Percentiles rank a stretch among this genome's conserved stretches.
Evolutionary conservation across 2,888 invertebrate species (phyloP).

Genomic region (Pycnomerus fuliginosus): DNA sequence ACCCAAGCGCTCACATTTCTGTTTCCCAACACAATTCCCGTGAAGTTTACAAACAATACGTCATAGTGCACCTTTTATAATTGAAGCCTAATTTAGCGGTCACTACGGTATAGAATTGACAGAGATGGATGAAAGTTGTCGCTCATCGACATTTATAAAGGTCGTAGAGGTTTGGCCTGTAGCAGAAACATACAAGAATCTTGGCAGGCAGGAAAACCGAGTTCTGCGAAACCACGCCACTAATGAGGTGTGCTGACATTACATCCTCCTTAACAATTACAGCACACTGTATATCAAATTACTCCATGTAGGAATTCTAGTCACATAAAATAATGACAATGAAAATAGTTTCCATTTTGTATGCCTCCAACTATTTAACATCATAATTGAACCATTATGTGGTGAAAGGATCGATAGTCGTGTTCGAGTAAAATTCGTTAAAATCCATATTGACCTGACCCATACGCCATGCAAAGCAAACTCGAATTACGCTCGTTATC

Average conservation of each 20-base stretch:
- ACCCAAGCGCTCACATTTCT: constrained; percentile 1
- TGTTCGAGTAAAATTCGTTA: not conserved
- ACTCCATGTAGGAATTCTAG: not conserved
- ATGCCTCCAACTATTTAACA: no score
- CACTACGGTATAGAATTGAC: no score
- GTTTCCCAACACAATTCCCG: no score
- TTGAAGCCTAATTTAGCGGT: no score
- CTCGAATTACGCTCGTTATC: constrained; percentile 28
- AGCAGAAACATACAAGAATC: constrained; percentile 25
- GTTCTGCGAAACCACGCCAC: constrained; percentile 36
- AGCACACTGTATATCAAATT: constrained; percentile 13
- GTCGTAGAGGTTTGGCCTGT: constrained; percentile 33
- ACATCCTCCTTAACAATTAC: constrained; percentile 42
- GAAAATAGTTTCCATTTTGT: not conserved
- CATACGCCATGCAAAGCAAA: not conserved
- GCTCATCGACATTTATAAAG: no score
- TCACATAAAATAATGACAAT: not conserved
- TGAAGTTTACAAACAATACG: no score
- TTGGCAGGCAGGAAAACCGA: constrained; percentile 8
- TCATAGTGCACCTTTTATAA: no score
- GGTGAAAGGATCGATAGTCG: not conserved
- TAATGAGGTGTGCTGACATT: constrained; percentile 49
- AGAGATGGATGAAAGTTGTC: no score
- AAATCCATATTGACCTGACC: not conserved
- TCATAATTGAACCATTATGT: not conserved